Conservation (phyloP, 2,113 vertebrate species). For the Gorilla gorilla region DNA sequence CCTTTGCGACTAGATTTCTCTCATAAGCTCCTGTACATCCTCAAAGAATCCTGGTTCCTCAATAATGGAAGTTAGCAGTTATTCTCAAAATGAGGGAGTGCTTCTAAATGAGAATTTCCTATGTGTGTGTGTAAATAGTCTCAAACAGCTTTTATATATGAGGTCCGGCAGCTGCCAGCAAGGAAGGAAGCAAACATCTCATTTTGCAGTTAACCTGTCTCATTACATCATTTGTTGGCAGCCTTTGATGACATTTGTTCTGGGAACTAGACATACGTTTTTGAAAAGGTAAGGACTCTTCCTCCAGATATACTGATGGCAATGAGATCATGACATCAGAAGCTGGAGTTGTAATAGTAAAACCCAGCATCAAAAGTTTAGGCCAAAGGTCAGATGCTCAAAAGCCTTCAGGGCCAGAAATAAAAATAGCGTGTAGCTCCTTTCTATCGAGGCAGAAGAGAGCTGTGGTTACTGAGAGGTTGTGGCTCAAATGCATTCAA, state of each 20-base stretch:
- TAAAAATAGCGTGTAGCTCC: neutral
- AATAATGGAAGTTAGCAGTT: neutral
- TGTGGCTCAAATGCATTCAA: neutral
- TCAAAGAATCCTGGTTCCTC: neutral
- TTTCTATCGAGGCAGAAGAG: neutral
- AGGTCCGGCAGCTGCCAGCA: conserved; percentile 9
- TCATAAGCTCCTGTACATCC: neutral
- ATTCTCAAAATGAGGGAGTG: neutral
- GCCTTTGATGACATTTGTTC: conserved; percentile 53
- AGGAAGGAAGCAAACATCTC: conserved; percentile 37
- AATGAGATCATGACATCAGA: conserved; percentile 64
- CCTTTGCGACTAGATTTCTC: neutral
- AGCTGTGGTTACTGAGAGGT: neutral
- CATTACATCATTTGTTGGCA: conserved; percentile 68
- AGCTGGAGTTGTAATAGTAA: neutral
- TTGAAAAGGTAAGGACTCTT: conserved; percentile 63
- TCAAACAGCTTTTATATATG: neutral
- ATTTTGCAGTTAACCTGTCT: conserved; percentile 51
- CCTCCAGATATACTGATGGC: conserved; percentile 44
- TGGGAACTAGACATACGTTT: conserved; percentile 63
- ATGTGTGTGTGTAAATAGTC: neutral
- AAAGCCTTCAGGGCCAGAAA: neutral
- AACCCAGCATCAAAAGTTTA: neutral
- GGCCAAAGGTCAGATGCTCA: neutral
- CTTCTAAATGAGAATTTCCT: neutral